Evolutionary conservation across 2,797 vertebrate genomes (phyloP).

Genomic region (Spinibarbus caldwelli): DNA sequence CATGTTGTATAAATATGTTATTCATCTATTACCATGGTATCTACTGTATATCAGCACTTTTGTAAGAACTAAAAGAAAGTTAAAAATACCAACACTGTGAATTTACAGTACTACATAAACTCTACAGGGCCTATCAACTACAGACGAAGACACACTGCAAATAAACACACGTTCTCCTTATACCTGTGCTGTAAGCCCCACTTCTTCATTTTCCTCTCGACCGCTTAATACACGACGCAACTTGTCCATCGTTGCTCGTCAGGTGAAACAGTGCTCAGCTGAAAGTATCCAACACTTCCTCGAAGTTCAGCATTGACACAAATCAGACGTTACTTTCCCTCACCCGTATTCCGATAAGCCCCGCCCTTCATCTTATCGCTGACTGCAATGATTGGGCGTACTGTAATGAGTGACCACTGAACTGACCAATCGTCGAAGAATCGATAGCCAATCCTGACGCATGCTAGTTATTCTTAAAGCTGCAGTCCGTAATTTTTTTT

Average conservation of each 20-base stretch:
- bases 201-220: slow-evolving; percentile 90
- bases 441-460: background rate
- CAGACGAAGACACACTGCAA: background rate
- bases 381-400: background rate
- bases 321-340: background rate
- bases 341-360: background rate
- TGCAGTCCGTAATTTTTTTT: no score
- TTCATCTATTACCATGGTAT: background rate
- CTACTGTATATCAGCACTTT: background rate
- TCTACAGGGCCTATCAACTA: background rate
- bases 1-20: background rate
- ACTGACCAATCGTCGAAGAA: background rate
- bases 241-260: slow-evolving; percentile 84
- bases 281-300: slow-evolving; percentile 49
- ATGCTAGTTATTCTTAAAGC: no score
- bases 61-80: background rate
- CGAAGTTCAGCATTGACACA: slow-evolving; percentile 19
- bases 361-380: background rate
- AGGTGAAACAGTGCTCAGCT: background rate
- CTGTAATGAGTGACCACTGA: background rate
- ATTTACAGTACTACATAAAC: background rate
- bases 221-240: slow-evolving; percentile 91
- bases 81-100: background rate
- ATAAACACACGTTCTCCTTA: no score
- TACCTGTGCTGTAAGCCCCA: slow-evolving; percentile 91